A percentile compares a stretch with the other conserved stretches of the same genome.
Conservation (phyloP, 1,140 invertebrate species). For the Thalassaphorura encarpata region DNA sequence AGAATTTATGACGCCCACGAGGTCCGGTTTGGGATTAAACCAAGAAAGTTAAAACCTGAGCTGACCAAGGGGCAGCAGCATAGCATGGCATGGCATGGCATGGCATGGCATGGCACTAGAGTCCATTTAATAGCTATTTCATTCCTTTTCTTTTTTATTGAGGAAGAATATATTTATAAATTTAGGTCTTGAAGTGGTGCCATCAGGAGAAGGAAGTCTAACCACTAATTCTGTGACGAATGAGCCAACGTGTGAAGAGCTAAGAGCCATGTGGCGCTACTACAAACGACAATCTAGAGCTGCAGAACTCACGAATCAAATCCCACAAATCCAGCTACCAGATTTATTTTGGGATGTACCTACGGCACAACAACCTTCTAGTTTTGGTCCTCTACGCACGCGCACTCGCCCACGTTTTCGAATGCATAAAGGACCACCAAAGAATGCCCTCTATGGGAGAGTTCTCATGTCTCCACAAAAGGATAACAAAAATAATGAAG, state of each 20-base stretch:
- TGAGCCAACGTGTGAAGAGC: constrained; percentile 76
- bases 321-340: constrained; percentile 48
- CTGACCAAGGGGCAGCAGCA: too few species aligned
- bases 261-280: constrained; percentile 83
- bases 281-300: constrained; percentile 70
- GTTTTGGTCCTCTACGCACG: constrained; percentile 10
- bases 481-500: neutral
- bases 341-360: constrained; percentile 20
- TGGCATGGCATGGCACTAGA: too few species aligned
- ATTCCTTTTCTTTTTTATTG: too few species aligned
- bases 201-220: too few species aligned
- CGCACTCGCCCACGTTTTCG: neutral
- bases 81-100: too few species aligned
- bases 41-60: too few species aligned
- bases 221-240: too few species aligned
- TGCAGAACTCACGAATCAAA: constrained; percentile 71
- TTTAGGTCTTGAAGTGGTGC: too few species aligned
- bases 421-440: neutral
- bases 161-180: too few species aligned
- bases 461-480: neutral
- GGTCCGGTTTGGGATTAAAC: too few species aligned
- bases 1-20: too few species aligned
- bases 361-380: neutral
- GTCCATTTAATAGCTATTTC: too few species aligned
- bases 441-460: constrained; percentile 10